These are phyloP conservation scores for Campoletis sonorensis DNA, from an alignment of 1,140 invertebrate genomes.

Conservation along the genomic window DNA sequence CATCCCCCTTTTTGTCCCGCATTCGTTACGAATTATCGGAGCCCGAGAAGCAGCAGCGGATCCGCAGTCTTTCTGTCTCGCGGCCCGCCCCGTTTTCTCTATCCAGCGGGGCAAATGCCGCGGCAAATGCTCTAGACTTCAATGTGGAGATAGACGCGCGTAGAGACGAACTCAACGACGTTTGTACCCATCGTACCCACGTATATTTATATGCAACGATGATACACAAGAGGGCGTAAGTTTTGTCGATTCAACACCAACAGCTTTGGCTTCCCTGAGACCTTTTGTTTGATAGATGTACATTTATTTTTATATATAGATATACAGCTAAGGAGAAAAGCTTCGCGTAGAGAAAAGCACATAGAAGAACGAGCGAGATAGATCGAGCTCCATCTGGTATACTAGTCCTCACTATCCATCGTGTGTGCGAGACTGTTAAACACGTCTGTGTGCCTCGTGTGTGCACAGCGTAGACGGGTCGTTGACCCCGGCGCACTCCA, in stretches of 20 bases:
- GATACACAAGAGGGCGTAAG: neutral
- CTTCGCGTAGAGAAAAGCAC: slow-evolving; percentile 43
- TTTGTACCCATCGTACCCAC: neutral
- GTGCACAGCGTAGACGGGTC: slow-evolving; percentile 70
- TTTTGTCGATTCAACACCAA: no score
- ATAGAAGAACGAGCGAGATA: slow-evolving; percentile 47
- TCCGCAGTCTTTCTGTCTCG: slow-evolving; percentile 27
- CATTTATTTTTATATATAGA: neutral
- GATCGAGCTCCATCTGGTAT: slow-evolving; percentile 64
- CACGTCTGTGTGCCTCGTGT: slow-evolving; percentile 47
- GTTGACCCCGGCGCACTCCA: slow-evolving; percentile 69
- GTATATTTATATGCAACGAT: neutral
- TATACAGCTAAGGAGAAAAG: slow-evolving; percentile 15
- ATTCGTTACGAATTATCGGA: slow-evolving; percentile 55
- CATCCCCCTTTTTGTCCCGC: slow-evolving; percentile 18
- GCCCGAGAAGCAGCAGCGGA: neutral
- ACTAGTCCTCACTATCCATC: slow-evolving; percentile 53
- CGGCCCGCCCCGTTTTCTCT: slow-evolving; percentile 21
- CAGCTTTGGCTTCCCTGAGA: neutral
- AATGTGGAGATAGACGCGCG: slow-evolving; percentile 9
- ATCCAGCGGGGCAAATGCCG: no score
- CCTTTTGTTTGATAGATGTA: neutral
- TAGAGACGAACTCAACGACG: slow-evolving; percentile 22
- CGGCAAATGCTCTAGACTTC: slow-evolving; percentile 60
- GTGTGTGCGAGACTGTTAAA: slow-evolving; percentile 43